These are phyloP conservation scores for Triplophysa yarkandensis DNA, from an alignment of 2,797 vertebrate species.

Conservation along the genomic window DNA sequence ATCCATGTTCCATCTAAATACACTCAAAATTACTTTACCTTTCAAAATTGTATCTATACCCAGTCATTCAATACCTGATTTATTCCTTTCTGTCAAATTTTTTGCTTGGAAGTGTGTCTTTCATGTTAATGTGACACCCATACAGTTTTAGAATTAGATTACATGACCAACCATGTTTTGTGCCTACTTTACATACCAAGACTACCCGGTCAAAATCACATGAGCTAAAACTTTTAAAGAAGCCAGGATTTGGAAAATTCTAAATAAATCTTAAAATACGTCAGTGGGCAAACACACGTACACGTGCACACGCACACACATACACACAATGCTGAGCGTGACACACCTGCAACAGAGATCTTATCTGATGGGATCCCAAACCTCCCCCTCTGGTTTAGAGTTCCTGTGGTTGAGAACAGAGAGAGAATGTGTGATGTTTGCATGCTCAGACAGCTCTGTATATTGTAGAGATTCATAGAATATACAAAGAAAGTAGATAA, in stretches of 20 bases:
- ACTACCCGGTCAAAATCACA: background rate
- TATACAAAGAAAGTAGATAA: background rate
- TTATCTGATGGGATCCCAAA: conserved; percentile 56
- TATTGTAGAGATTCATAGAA: conserved; percentile 9
- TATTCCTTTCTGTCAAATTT: background rate
- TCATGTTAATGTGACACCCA: background rate
- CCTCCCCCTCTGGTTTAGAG: conserved; percentile 48
- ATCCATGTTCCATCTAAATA: too few species aligned
- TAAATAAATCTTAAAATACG: background rate
- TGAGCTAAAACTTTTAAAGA: background rate
- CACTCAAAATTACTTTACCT: too few species aligned
- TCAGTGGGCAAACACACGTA: conserved; percentile 5
- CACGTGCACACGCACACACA: conserved; percentile 2
- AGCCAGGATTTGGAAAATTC: background rate
- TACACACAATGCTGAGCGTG: conserved; percentile 10
- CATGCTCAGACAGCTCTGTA: conserved; percentile 30
- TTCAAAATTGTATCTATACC: too few species aligned
- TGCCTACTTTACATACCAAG: background rate
- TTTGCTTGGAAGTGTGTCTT: background rate
- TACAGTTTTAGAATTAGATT: background rate
- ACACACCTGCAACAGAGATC: conserved; percentile 29
- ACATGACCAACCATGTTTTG: background rate
- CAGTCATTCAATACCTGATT: too few species aligned
- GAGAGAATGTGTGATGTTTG: conserved; percentile 11
- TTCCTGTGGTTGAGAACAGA: conserved; percentile 56